These are phyloP conservation scores for Festucalex cinctus DNA, from an alignment of 2,113 vertebrate genomes.

Conservation along the genomic window DNA sequence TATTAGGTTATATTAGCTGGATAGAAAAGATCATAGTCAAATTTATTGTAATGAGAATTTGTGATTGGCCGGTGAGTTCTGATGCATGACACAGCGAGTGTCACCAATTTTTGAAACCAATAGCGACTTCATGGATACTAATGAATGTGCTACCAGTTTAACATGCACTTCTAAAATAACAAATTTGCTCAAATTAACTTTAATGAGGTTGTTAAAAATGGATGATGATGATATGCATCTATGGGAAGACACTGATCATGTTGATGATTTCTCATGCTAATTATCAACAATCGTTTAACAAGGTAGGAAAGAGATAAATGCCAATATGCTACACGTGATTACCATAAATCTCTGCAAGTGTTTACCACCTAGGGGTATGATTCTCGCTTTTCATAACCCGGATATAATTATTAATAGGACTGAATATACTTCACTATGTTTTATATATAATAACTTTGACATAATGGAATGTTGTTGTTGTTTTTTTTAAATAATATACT, in stretches of 20 bases:
- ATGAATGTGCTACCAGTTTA: not conserved
- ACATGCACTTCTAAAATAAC: not conserved
- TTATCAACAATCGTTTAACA: not conserved
- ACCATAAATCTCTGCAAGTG: not conserved
- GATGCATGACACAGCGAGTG: too few species aligned
- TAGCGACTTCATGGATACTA: too few species aligned
- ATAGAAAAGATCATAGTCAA: too few species aligned
- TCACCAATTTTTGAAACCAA: too few species aligned
- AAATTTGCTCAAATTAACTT: not conserved
- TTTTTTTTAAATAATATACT: too few species aligned
- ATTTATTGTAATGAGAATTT: too few species aligned
- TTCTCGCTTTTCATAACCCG: constrained; percentile 79
- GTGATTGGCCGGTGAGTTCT: too few species aligned
- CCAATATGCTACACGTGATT: not conserved
- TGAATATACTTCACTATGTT: too few species aligned
- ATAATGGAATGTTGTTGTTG: not conserved
- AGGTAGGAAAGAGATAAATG: not conserved
- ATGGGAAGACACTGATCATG: not conserved
- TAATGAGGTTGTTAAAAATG: not conserved
- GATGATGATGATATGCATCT: too few species aligned
- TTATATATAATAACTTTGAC: not conserved
- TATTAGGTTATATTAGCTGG: not conserved
- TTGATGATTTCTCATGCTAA: not conserved
- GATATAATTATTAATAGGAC: constrained; percentile 17
- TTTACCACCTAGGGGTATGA: constrained; percentile 77